A percentile compares a stretch with the other conserved stretches of the same genome.
Conservation (phyloP, 37 sponge, comb jelly and placozoan genomes). For the Bolinopsis microptera region DNA sequence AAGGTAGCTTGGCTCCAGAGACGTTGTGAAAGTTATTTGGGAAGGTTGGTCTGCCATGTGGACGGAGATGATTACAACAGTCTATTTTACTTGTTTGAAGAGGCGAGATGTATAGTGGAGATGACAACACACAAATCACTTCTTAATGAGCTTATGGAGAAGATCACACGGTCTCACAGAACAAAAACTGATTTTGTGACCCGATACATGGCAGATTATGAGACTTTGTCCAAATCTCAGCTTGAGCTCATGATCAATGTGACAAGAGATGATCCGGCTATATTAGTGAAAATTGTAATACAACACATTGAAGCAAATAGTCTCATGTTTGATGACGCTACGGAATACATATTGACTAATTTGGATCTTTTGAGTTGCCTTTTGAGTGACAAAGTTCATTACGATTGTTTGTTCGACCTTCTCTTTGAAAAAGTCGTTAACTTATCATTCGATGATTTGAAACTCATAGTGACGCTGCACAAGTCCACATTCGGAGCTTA, state of each 20-base stretch:
- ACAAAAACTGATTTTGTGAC: neutral
- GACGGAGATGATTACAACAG: neutral
- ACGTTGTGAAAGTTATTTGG: neutral
- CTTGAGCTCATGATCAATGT: neutral
- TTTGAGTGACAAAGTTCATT: neutral
- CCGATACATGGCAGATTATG: neutral
- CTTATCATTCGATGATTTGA: neutral
- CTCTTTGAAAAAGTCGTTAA: neutral
- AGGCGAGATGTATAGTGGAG: neutral
- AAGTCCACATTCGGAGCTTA: neutral
- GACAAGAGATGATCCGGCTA: neutral
- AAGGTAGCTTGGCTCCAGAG: neutral
- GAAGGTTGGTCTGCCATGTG: neutral
- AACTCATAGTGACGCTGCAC: neutral
- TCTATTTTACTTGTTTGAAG: neutral
- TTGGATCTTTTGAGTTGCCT: neutral
- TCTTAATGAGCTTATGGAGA: neutral
- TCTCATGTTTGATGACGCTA: neutral
- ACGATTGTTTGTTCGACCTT: neutral
- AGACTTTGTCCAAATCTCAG: neutral
- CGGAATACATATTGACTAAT: conserved; percentile 19
- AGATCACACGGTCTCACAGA: neutral
- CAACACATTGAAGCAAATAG: neutral
- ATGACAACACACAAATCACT: neutral
- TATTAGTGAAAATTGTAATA: neutral